phyloP scores from a whole-genome alignment of 2,888 invertebrate species.

The Apamea crenata region DNA sequence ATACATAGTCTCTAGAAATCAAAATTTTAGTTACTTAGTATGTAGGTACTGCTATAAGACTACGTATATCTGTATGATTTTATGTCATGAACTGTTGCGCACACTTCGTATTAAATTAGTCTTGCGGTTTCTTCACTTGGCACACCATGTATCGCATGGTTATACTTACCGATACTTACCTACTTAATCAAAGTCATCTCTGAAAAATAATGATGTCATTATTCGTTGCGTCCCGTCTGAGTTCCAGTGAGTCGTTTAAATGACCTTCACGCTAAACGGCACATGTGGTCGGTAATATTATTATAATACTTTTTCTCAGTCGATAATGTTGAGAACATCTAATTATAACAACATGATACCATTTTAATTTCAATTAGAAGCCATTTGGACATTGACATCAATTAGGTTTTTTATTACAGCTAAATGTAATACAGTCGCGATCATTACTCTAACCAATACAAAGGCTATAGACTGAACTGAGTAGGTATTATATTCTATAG shows the following conservation, averaged over 20 bases:
- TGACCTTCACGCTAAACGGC: constrained; percentile 78
- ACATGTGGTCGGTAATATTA: constrained; percentile 74
- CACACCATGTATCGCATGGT: constrained; percentile 65
- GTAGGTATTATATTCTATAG: neutral
- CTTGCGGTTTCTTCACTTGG: constrained; percentile 77
- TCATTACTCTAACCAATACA: constrained; percentile 1
- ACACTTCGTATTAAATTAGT: constrained; percentile 68
- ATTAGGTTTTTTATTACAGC: constrained; percentile 23
- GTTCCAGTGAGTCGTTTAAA: constrained; percentile 75
- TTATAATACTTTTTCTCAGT: constrained; percentile 64
- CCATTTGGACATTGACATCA: constrained; percentile 36
- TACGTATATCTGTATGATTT: constrained; percentile 28
- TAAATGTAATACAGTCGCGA: constrained; percentile 2
- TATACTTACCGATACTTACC: constrained; percentile 55
- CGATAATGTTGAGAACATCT: constrained; percentile 63
- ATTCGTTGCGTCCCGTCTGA: constrained; percentile 75
- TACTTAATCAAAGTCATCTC: constrained; percentile 69
- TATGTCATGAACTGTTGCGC: constrained; percentile 29
- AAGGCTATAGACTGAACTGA: neutral
- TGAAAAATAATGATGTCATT: constrained; percentile 76
- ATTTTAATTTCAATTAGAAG: constrained; percentile 48
- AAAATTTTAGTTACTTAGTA: neutral
- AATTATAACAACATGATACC: constrained; percentile 45
- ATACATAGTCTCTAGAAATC: constrained; percentile 1
- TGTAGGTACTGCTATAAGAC: neutral